Evolutionary conservation across 2,888 invertebrate genomes (phyloP).

Genomic region (Trachelus iudaicus): DNA sequence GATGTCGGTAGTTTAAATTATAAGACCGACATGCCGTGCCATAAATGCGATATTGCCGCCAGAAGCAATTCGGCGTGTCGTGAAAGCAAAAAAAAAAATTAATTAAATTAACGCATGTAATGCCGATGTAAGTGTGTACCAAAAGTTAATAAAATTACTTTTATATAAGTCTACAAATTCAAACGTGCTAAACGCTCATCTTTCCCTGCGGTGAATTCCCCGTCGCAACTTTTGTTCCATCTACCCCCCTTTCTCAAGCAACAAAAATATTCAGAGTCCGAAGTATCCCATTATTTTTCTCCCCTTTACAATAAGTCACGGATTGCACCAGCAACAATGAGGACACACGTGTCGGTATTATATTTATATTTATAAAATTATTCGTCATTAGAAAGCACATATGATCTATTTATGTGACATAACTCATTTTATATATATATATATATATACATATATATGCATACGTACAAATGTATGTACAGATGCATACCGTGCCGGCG

Average conservation of each 20-base stretch:
- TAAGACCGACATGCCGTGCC: neutral
- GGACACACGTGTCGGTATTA: conserved; percentile 54
- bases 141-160: neutral
- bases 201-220: neutral
- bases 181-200: neutral
- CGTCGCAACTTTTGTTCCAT: neutral
- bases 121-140: neutral
- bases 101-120: neutral
- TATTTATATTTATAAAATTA: conserved; percentile 64
- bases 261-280: neutral
- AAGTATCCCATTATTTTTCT: neutral
- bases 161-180: neutral
- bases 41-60: neutral
- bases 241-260: neutral
- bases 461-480: conserved; percentile 36
- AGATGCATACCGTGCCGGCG: conserved; percentile 19
- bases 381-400: conserved; percentile 64
- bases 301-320: neutral
- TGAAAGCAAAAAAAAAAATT: neutral
- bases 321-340: neutral
- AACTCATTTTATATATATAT: conserved; percentile 52
- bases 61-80: neutral
- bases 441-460: conserved; percentile 39
- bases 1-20: neutral
- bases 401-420: conserved; percentile 62